Conservation (phyloP, 2,113 vertebrate genomes). For the Cyanoramphus novaezelandiae region DNA sequence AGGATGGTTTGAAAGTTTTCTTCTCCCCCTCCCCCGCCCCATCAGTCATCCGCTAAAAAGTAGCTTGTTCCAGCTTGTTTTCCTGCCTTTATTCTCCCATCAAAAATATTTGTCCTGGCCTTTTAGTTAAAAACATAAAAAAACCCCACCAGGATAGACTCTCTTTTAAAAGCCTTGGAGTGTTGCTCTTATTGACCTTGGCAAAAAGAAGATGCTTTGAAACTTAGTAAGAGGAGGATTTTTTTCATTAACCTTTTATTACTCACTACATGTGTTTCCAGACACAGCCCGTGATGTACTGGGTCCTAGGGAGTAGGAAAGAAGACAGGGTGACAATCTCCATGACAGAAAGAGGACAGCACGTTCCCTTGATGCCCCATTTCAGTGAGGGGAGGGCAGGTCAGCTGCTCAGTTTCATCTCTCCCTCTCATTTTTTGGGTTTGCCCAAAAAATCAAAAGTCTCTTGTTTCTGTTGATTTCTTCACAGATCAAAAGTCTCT, state of each 20-base stretch:
- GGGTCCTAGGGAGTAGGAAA: neutral
- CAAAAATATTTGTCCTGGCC: neutral
- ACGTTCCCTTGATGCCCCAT: neutral
- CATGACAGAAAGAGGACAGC: neutral
- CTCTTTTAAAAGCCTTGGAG: neutral
- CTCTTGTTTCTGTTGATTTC: neutral
- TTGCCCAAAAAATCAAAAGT: neutral
- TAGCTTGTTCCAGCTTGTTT: neutral
- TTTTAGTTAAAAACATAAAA: neutral
- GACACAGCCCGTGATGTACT: neutral
- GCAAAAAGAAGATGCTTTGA: neutral
- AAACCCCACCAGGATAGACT: neutral
- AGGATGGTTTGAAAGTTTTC: neutral
- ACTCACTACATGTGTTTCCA: neutral
- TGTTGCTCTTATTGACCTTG: neutral
- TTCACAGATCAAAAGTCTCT: neutral
- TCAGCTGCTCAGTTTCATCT: neutral
- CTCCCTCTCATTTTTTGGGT: neutral
- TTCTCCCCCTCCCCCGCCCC: neutral
- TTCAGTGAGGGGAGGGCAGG: fast-evolving
- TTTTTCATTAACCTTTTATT: slow-evolving; percentile 1
- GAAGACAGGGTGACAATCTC: neutral
- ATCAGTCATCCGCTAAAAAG: neutral
- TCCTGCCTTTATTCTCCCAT: neutral
- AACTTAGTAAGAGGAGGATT: neutral